phyloP scores from a whole-genome alignment of 2,888 invertebrate genomes.

The Theodoxus fluviatilis region DNA sequence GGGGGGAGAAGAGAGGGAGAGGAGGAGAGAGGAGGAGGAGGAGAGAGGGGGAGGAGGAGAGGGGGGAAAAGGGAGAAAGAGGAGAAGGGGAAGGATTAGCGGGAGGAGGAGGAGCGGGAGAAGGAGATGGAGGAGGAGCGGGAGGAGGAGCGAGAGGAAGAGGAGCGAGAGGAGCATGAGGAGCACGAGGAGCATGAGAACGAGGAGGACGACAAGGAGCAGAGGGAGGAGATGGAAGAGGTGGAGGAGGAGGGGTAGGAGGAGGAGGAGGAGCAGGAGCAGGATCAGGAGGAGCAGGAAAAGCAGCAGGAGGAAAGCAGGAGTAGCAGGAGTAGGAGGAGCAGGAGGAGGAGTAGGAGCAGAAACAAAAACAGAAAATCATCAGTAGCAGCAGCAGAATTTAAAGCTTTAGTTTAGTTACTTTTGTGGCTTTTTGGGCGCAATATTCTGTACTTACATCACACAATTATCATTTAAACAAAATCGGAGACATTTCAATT shows the following conservation, averaged over 20 bases:
- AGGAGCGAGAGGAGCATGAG: constrained; percentile 4
- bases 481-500: no score
- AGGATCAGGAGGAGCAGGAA: no score
- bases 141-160: not conserved
- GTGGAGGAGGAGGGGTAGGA: not conserved
- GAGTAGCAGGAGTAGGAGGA: no score
- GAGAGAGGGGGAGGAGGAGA: not conserved
- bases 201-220: not conserved
- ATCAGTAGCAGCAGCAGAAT: no score
- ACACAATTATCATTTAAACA: no score
- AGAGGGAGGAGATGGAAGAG: not conserved
- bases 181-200: not conserved
- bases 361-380: no score
- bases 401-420: no score
- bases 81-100: constrained; percentile 16
- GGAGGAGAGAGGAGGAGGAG: not conserved
- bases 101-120: constrained; percentile 7
- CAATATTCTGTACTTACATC: no score
- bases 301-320: no score
- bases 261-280: not conserved
- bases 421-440: no score
- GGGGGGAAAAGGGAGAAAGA: constrained; percentile 19
- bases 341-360: no score
- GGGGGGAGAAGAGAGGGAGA: not conserved
- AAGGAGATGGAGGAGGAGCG: constrained; percentile 15